Percentiles rank a stretch among this genome's conserved stretches.
Evolutionary conservation across 1,140 invertebrate genomes (phyloP).

Genomic region (Zaprionus kolodkinae): DNA sequence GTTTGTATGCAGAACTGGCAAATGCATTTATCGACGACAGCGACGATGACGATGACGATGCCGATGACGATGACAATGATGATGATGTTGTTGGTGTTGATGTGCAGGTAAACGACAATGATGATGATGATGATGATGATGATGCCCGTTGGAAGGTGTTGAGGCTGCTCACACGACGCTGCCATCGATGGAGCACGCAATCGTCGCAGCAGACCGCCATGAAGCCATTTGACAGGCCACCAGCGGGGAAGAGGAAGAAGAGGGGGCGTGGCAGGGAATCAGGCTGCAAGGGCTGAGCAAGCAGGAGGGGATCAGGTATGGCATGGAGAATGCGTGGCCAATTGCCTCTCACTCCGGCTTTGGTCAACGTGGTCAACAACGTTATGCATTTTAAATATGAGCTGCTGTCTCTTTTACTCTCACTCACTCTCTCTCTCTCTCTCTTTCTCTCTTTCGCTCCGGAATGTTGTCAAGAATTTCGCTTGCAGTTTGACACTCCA

Average conservation of each 20-base stretch:
- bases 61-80: conserved; percentile 62
- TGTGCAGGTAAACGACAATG: conserved; percentile 32
- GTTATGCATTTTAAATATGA: conserved; percentile 73
- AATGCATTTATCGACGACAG: conserved; percentile 76
- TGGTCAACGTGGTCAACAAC: conserved; percentile 51
- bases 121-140: conserved; percentile 63
- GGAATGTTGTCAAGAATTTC: conserved; percentile 59
- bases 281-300: background rate
- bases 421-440: background rate
- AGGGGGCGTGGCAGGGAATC: background rate
- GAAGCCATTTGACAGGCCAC: conserved; percentile 56
- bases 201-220: conserved; percentile 59
- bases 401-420: conserved; percentile 19
- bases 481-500: conserved; percentile 65
- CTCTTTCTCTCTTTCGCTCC: background rate
- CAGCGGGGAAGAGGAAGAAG: background rate
- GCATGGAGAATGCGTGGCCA: conserved; percentile 18
- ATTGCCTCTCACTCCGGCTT: conserved; percentile 34
- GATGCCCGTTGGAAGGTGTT: conserved; percentile 72
- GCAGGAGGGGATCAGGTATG: background rate
- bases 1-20: conserved; percentile 76
- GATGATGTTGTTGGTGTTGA: conserved; percentile 67
- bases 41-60: conserved; percentile 5
- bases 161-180: conserved; percentile 53
- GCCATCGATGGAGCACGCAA: conserved; percentile 43